Conservation (phyloP, 2,113 vertebrate species). For the Saccopteryx leptura region DNA sequence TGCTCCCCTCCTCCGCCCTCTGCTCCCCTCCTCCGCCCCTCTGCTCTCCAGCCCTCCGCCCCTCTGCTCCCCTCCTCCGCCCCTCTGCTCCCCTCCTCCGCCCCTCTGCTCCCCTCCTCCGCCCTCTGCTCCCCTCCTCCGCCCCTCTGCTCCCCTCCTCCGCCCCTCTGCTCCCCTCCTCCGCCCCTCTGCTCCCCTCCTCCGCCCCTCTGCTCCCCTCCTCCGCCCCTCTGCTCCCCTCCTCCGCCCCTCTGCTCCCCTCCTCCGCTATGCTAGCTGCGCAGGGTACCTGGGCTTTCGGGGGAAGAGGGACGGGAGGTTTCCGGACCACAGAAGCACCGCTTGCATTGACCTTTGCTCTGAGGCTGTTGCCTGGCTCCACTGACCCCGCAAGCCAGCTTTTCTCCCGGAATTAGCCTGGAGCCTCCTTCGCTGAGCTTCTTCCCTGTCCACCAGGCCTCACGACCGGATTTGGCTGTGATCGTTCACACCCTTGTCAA, state of each 20-base stretch:
- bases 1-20: no score
- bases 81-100: no score
- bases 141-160: neutral
- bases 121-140: no score
- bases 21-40: no score
- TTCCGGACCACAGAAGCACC: neutral
- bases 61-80: no score
- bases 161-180: neutral
- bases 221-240: neutral
- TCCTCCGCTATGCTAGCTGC: neutral
- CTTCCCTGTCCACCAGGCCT: neutral
- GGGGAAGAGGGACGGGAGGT: neutral
- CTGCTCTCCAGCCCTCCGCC: no score
- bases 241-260: neutral
- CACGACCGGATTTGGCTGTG: neutral
- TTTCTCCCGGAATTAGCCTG: neutral
- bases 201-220: neutral
- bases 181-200: neutral
- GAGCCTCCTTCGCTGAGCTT: neutral
- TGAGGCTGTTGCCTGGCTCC: neutral
- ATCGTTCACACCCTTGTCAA: conserved; percentile 44
- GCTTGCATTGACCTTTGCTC: neutral
- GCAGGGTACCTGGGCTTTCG: neutral
- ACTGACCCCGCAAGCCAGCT: neutral
- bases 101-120: neutral